Conservation (phyloP, 2,113 vertebrate species). For the Cheilinus undulatus region DNA sequence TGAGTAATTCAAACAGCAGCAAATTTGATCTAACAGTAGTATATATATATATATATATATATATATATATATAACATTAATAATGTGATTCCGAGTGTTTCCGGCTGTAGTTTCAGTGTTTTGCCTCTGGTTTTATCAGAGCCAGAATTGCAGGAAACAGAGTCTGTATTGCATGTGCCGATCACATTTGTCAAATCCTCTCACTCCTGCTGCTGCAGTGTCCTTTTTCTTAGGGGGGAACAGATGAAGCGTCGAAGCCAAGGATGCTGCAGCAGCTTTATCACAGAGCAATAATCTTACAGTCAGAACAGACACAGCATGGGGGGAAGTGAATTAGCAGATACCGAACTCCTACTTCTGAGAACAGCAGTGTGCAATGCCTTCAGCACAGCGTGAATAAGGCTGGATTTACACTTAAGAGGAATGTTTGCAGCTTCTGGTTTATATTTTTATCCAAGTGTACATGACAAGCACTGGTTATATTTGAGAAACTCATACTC, state of each 20-base stretch:
- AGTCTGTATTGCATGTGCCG: conserved; percentile 9
- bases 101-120: neutral
- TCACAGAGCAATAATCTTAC: conserved; percentile 22
- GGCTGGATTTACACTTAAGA: conserved; percentile 24
- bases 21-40: no score
- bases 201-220: neutral
- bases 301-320: neutral
- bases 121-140: neutral
- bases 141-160: conserved; percentile 4
- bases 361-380: neutral
- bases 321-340: neutral
- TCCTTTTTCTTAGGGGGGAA: neutral
- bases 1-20: no score
- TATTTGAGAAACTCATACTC: neutral
- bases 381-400: neutral
- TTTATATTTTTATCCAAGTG: conserved; percentile 26
- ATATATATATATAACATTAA: no score
- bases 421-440: neutral
- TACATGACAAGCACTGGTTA: neutral
- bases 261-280: conserved; percentile 6
- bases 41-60: no score
- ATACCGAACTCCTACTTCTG: conserved; percentile 10
- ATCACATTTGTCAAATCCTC: conserved; percentile 16
- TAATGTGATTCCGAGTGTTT: conserved; percentile 10
- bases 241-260: neutral